These are phyloP conservation scores for Cyclophora albipunctata DNA, from an alignment of 2,888 invertebrate genomes.

Conservation along the genomic window DNA sequence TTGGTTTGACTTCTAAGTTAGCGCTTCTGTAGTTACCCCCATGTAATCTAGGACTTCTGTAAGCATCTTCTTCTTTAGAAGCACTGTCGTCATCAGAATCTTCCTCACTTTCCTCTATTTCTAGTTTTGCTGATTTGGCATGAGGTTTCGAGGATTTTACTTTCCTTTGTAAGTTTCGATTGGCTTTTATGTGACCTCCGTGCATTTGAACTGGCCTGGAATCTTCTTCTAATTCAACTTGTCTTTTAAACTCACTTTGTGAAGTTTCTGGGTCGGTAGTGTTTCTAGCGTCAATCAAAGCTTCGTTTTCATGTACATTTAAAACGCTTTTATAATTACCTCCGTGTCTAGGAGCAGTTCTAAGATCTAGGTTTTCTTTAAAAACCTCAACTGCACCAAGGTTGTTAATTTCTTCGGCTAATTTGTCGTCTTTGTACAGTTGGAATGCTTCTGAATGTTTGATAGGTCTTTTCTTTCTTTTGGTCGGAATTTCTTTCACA, in stretches of 20 bases:
- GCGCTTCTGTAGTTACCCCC: slow-evolving; percentile 65
- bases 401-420: slow-evolving; percentile 60
- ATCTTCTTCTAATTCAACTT: slow-evolving; percentile 31
- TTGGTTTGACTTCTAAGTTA: slow-evolving; percentile 33
- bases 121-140: slow-evolving; percentile 2
- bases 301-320: slow-evolving; percentile 4
- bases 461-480: slow-evolving; percentile 27
- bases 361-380: slow-evolving; percentile 44
- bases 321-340: slow-evolving; percentile 56
- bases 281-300: not conserved
- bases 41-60: slow-evolving; percentile 35
- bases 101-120: slow-evolving; percentile 20
- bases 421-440: slow-evolving; percentile 57
- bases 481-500: slow-evolving; percentile 49
- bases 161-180: slow-evolving; percentile 10
- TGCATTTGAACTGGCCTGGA: slow-evolving; percentile 24
- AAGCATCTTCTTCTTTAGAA: slow-evolving; percentile 18
- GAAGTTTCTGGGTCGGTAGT: slow-evolving; percentile 40
- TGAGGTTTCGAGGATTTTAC: slow-evolving; percentile 24
- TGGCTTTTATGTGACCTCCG: slow-evolving; percentile 36
- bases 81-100: slow-evolving; percentile 28
- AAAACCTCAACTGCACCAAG: slow-evolving; percentile 64
- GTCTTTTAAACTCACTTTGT: slow-evolving; percentile 41
- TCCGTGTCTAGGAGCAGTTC: slow-evolving; percentile 56
- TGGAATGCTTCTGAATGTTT: slow-evolving; percentile 48